Evolutionary conservation across 2,888 invertebrate species (phyloP).

Genomic region (Torymus tubicola): DNA sequence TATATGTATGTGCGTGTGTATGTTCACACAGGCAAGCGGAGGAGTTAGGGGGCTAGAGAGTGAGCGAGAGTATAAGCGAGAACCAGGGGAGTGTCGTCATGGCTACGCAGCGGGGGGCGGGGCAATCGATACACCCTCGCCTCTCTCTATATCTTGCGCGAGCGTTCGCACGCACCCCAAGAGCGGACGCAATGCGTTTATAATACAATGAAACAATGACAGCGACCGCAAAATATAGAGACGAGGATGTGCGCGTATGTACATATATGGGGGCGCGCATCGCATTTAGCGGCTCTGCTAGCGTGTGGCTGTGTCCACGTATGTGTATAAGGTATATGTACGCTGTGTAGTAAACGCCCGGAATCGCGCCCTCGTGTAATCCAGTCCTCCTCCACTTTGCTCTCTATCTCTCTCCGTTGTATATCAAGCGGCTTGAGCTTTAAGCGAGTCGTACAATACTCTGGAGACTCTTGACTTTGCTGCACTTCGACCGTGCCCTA

Average conservation of each 20-base stretch:
- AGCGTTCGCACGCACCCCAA: conserved; percentile 73
- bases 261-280: too few relatives aligned
- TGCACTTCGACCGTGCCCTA: too few relatives aligned
- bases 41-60: conserved; percentile 26
- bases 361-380: neutral
- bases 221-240: conserved; percentile 65
- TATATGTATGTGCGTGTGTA: too few relatives aligned
- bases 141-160: conserved; percentile 50
- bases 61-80: neutral
- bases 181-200: conserved; percentile 72
- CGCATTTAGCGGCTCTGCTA: too few relatives aligned
- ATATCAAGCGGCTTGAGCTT: too few relatives aligned
- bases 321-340: too few relatives aligned
- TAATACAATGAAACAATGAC: conserved; percentile 73
- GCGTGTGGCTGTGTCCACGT: neutral
- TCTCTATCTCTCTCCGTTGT: too few relatives aligned
- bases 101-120: conserved; percentile 80
- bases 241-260: conserved; percentile 62
- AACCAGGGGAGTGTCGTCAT: conserved; percentile 77
- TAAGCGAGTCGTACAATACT: too few relatives aligned
- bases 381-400: too few relatives aligned
- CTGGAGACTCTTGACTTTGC: too few relatives aligned
- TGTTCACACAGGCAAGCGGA: too few relatives aligned
- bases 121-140: conserved; percentile 86
- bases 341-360: neutral